Conservation (phyloP, 2,888 invertebrate species). For the Cryptocephalus primarius region DNA sequence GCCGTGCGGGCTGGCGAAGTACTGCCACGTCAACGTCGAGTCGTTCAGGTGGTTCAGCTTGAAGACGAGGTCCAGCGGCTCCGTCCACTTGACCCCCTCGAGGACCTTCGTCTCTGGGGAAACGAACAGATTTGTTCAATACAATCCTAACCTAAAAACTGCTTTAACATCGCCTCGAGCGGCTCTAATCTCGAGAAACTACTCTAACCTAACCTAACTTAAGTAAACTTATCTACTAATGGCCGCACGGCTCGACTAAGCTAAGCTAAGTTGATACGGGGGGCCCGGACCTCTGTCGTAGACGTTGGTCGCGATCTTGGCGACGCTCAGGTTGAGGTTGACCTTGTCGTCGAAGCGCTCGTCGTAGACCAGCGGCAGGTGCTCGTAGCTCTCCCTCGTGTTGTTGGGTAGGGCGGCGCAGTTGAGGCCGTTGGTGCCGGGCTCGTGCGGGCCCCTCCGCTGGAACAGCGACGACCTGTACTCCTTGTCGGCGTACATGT, state of each 20-base stretch:
- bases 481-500: slow-evolving; percentile 11
- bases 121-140: background rate
- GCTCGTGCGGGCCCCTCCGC: slow-evolving; percentile 11
- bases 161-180: too few species aligned
- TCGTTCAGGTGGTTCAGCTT: slow-evolving; percentile 73
- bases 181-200: too few species aligned
- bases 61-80: slow-evolving; percentile 81
- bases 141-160: too few species aligned
- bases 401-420: slow-evolving; percentile 1
- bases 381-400: slow-evolving; percentile 34
- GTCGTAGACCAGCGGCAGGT: slow-evolving; percentile 50
- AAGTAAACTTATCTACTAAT: too few species aligned
- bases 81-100: slow-evolving; percentile 91
- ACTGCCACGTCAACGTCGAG: slow-evolving; percentile 93
- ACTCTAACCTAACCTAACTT: too few species aligned
- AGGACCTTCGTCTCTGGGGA: slow-evolving; percentile 65
- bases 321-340: slow-evolving; percentile 69
- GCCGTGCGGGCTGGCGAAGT: slow-evolving; percentile 92
- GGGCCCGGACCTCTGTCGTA: slow-evolving; percentile 79
- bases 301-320: slow-evolving; percentile 89
- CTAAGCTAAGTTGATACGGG: too few species aligned
- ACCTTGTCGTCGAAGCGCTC: slow-evolving; percentile 63
- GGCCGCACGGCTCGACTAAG: too few species aligned
- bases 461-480: slow-evolving; percentile 10
- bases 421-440: slow-evolving; percentile 16